phyloP scores from a whole-genome alignment of 1,140 invertebrate species.

The Bombus sibiricus region DNA sequence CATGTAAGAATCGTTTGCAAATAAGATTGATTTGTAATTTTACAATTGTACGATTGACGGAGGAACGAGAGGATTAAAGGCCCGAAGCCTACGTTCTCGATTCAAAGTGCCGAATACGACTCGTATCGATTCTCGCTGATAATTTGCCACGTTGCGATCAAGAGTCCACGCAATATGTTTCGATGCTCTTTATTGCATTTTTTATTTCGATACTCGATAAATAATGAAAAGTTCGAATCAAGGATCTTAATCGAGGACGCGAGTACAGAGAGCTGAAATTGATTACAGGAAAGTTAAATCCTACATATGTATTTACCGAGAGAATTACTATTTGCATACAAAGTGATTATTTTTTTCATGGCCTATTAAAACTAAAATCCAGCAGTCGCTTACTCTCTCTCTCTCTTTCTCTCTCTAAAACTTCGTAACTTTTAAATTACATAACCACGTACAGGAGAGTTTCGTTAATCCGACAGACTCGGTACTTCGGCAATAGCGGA shows the following conservation, averaged over 20 bases:
- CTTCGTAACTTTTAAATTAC: not conserved
- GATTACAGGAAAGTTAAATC: not conserved
- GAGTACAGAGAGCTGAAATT: not conserved
- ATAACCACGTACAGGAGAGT: not conserved
- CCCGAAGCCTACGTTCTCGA: slow-evolving; percentile 29
- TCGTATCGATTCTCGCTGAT: slow-evolving; percentile 6
- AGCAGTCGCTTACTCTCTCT: not conserved
- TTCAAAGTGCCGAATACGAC: slow-evolving; percentile 3
- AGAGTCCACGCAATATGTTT: not conserved
- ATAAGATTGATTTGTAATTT: not conserved
- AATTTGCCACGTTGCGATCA: slow-evolving; percentile 18
- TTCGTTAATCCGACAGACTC: not conserved
- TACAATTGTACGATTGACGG: not conserved
- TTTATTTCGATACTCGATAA: not conserved
- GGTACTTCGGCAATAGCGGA: not conserved
- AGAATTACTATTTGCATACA: not conserved
- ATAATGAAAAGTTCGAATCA: not conserved
- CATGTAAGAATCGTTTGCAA: not conserved
- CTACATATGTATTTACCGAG: not conserved
- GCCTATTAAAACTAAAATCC: not conserved
- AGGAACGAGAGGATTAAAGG: not conserved
- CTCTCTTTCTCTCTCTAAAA: not conserved
- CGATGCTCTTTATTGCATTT: not conserved
- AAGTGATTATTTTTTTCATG: not conserved
- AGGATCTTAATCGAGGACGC: not conserved